Evolutionary conservation across 1,140 invertebrate species (phyloP), one percentile per base, ranked within the genome.

Genomic region (Neodiprion virginianus): DNA sequence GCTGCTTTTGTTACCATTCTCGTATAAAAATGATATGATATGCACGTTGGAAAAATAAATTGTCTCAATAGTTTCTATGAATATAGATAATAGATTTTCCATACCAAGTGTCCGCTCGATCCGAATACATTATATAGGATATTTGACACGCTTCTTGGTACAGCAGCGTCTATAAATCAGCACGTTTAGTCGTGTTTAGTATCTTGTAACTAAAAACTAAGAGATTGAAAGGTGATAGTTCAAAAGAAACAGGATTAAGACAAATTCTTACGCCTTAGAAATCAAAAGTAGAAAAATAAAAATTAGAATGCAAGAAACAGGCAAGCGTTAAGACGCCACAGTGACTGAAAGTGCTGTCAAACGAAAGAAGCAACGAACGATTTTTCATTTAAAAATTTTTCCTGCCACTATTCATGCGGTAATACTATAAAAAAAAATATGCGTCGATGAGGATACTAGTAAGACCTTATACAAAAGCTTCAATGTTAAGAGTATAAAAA

Each of bases 11-110:
- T 17, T 14, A 8, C 53, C 67, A 69, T 69, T 69, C 67, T 21
- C 81, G 84, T 88, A 88, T 88, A 88, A 89, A 89, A 89, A 89
- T 88, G 87, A 89, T 89, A 89, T 89, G 87, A 88, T 88, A 87
- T 88, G 87, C 87, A 87, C 83, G 79, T 88, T 88, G 86, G 81
- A 89, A 88, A 89, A 88, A 89, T 89, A 89, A 89, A 87, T 88
- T 86, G 85, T 86, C 81, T 80, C 82, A 78, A 83, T 86, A 85
- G 82, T 85, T 79, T 85, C 81, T 88, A 86, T 82, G 80, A 85
- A 84, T 86, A 84, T 87, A 86, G 83, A 86, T 85, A 85, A 61
- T 61, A 61, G 53, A 61, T 61, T 61, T 61, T 61, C 53, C 53
- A 61, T 61, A 61, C n/a, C 11, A 61, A 61, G 53, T 61, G 14